A percentile compares a stretch with the other conserved stretches of the same genome.
Evolutionary conservation across 2,888 invertebrate genomes (phyloP).

Genomic region (Cheilosia soror): DNA sequence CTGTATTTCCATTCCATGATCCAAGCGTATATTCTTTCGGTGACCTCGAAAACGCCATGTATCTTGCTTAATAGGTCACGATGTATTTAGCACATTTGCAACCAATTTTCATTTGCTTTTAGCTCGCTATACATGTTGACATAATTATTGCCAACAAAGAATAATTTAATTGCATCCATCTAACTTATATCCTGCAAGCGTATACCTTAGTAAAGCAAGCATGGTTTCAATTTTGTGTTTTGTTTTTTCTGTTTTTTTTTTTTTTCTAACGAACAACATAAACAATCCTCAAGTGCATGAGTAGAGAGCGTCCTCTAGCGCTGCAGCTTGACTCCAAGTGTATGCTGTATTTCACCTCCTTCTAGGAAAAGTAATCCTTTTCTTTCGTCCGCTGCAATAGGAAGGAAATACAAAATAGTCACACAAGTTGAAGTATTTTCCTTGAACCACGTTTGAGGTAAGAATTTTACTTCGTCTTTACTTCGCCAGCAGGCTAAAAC

Average conservation of each 20-base stretch:
- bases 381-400: conserved; percentile 18
- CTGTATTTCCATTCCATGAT: too few species aligned
- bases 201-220: conserved; percentile 10
- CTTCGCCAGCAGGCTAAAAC: conserved; percentile 34
- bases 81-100: background rate
- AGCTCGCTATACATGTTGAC: conserved; percentile 7
- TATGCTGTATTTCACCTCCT: conserved; percentile 16
- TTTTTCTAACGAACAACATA: conserved; percentile 50
- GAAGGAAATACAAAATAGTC: conserved; percentile 27
- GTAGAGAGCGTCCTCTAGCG: conserved; percentile 30
- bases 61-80: conserved; percentile 28
- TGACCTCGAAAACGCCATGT: too few species aligned
- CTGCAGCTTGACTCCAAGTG: conserved; percentile 31
- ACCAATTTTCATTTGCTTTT: conserved; percentile 4
- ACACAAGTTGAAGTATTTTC: conserved; percentile 51
- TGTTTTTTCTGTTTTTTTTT: background rate
- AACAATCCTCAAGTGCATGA: conserved; percentile 51
- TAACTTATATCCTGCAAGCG: conserved; percentile 34
- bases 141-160: conserved; percentile 62
- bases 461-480: conserved; percentile 46
- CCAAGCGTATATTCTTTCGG: too few species aligned
- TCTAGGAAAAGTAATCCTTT: conserved; percentile 42
- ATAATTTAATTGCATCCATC: conserved; percentile 60
- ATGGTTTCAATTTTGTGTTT: background rate
- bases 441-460: conserved; percentile 50